Evolutionary conservation across 2,797 vertebrate genomes (phyloP).

Genomic region (Centroberyx gerrardi): DNA sequence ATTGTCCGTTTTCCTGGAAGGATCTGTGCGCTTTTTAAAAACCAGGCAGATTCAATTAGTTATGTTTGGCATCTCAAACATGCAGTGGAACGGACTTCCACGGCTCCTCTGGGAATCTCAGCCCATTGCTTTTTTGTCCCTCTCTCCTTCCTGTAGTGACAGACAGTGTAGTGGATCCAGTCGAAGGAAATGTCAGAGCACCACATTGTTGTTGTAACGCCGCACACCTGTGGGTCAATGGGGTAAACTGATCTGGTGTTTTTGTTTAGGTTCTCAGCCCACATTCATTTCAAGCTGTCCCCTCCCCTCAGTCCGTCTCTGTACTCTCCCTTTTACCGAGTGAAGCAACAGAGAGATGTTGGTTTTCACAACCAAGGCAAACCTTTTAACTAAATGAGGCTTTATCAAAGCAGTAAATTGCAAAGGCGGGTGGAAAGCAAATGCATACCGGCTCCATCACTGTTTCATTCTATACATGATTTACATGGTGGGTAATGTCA

Average conservation of each 20-base stretch:
- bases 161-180: conserved; percentile 28
- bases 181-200: conserved; percentile 58
- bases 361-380: conserved; percentile 19
- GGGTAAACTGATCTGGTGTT: conserved; percentile 67
- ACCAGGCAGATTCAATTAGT: conserved; percentile 31
- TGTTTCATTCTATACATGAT: not conserved
- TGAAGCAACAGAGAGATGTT: conserved; percentile 20
- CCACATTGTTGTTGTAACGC: conserved; percentile 63
- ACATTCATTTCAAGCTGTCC: conserved; percentile 50
- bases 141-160: conserved; percentile 51
- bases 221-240: conserved; percentile 70
- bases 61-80: conserved; percentile 56
- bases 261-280: conserved; percentile 56
- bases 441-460: not conserved
- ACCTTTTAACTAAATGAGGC: not conserved
- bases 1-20: not conserved
- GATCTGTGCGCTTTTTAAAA: conserved; percentile 11
- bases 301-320: conserved; percentile 21
- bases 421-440: not conserved
- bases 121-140: conserved; percentile 46
- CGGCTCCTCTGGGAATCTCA: conserved; percentile 50
- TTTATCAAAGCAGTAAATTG: conserved; percentile 2
- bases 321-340: conserved; percentile 33
- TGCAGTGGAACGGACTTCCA: conserved; percentile 42
- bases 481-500: not conserved